phyloP scores from a whole-genome alignment of 2,113 vertebrate genomes.

The Labeo catla region DNA sequence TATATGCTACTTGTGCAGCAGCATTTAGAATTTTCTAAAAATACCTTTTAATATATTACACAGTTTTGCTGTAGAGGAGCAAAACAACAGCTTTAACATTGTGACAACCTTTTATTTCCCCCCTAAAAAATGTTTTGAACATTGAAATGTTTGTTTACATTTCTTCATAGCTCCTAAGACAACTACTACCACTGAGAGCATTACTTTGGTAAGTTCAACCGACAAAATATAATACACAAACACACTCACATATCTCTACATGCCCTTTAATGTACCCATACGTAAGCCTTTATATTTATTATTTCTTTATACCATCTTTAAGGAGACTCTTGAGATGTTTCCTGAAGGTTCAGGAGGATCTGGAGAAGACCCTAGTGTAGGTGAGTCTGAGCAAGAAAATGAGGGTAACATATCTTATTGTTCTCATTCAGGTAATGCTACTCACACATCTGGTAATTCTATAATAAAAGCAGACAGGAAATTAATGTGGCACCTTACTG shows the following conservation, averaged over 20 bases:
- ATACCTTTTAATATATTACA: background rate
- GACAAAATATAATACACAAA: background rate
- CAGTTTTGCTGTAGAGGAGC: background rate
- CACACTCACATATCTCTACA: too few relatives aligned
- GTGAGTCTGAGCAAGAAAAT: slow-evolving; percentile 35
- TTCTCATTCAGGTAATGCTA: background rate
- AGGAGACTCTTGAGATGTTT: slow-evolving; percentile 39
- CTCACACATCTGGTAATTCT: slow-evolving; percentile 13
- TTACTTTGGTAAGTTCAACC: slow-evolving; percentile 51
- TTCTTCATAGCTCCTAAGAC: slow-evolving; percentile 54
- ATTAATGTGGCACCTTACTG: background rate
- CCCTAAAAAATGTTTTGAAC: background rate
- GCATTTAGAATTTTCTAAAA: background rate
- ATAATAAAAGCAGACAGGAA: background rate
- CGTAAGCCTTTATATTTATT: background rate
- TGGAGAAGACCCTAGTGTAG: background rate
- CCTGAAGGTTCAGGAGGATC: slow-evolving; percentile 35
- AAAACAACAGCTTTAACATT: background rate
- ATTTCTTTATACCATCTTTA: background rate
- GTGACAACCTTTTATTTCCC: background rate
- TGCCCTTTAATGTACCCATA: background rate
- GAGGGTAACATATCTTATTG: background rate
- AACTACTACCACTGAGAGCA: background rate
- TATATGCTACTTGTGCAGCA: too few relatives aligned
- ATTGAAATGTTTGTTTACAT: background rate